Conservation (phyloP, 2,797 vertebrate genomes). For the Clarias platycephalus region DNA sequence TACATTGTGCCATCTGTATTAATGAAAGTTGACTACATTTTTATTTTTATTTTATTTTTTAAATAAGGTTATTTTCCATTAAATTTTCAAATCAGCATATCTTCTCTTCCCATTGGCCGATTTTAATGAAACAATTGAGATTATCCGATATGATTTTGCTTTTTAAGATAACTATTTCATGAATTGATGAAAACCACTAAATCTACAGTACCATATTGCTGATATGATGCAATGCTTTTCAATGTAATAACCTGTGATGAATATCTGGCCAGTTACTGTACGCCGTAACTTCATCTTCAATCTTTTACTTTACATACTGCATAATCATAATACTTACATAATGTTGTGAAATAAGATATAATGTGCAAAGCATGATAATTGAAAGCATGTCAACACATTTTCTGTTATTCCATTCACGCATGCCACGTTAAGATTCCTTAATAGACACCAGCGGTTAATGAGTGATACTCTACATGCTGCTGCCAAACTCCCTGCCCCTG, state of each 20-base stretch:
- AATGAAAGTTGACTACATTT: no score
- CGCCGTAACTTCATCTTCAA: no score
- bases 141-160: not conserved
- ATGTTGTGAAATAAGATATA: not conserved
- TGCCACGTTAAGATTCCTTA: no score
- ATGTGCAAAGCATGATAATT: not conserved
- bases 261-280: not conserved
- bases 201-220: not conserved
- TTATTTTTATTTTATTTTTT: no score
- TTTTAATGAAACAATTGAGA: not conserved
- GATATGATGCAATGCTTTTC: not conserved
- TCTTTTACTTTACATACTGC: not conserved
- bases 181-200: not conserved
- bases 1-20: no score
- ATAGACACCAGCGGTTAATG: slow-evolving; percentile 17
- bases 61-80: no score
- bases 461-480: slow-evolving; percentile 30
- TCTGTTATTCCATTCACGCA: not conserved
- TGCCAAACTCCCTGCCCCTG: slow-evolving; percentile 34
- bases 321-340: not conserved
- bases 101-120: not conserved
- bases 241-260: not conserved
- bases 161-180: not conserved
- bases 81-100: no score
- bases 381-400: not conserved